Evolutionary conservation across 1,140 invertebrate genomes (phyloP).

Genomic region (Marisa cornuarietis): DNA sequence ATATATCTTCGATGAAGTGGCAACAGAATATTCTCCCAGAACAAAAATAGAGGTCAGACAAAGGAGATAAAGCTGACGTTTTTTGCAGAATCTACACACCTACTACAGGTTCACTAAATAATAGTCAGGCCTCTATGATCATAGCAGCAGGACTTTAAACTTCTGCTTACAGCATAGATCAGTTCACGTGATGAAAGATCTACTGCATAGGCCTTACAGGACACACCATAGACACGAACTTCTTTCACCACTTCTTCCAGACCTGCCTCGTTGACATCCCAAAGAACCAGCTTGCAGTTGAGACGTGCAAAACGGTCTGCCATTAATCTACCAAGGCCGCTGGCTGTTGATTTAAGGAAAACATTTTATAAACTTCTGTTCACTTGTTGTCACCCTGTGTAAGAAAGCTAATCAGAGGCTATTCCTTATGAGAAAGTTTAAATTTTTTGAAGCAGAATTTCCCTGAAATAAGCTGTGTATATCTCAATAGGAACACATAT

Average conservation of each 20-base stretch:
- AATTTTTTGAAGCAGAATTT: no score
- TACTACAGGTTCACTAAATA: no score
- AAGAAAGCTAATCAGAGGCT: no score
- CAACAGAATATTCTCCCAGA: neutral
- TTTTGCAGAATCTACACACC: conserved; percentile 64
- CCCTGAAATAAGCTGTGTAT: no score
- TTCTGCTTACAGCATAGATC: conserved; percentile 82
- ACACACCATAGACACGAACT: conserved; percentile 75
- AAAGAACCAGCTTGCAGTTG: conserved; percentile 85
- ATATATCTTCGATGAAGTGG: neutral
- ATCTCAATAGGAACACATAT: no score
- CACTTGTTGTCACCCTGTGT: no score
- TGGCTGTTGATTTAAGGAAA: conserved; percentile 57
- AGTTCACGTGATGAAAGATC: conserved; percentile 82
- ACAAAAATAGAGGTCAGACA: neutral
- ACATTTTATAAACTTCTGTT: neutral
- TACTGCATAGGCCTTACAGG: conserved; percentile 67
- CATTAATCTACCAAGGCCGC: conserved; percentile 86
- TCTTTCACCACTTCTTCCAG: conserved; percentile 79
- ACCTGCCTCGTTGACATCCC: conserved; percentile 89
- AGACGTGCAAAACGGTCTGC: conserved; percentile 81
- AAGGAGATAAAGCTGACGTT: neutral
- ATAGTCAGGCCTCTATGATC: no score
- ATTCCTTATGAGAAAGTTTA: no score
- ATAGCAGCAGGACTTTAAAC: no score